These are phyloP conservation scores for Oceanodroma tethys DNA, from an alignment of 2,113 vertebrate species.

Conservation along the genomic window DNA sequence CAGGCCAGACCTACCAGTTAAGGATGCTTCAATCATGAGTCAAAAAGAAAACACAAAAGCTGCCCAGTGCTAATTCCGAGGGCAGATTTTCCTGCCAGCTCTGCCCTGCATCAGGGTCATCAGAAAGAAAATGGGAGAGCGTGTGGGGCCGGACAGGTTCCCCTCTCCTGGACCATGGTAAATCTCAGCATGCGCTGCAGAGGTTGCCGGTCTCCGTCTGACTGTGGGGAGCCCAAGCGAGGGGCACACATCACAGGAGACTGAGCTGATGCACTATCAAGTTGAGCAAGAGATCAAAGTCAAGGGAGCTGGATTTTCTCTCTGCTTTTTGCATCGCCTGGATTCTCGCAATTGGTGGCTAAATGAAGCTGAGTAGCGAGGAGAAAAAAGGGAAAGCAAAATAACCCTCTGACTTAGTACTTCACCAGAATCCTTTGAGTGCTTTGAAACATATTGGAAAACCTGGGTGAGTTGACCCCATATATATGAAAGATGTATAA, in stretches of 20 bases:
- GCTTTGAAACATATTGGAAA: background rate
- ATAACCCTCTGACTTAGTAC: background rate
- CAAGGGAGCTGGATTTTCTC: background rate
- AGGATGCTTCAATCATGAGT: background rate
- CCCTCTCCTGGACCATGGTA: background rate
- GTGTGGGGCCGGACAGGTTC: background rate
- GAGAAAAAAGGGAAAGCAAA: background rate
- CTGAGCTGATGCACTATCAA: background rate
- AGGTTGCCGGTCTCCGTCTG: fast-evolving
- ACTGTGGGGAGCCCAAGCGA: background rate
- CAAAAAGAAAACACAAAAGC: background rate
- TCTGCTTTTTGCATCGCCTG: background rate
- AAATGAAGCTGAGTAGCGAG: background rate
- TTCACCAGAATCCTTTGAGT: background rate
- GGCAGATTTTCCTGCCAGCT: background rate
- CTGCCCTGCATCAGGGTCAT: background rate
- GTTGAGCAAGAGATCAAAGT: conserved; percentile 39
- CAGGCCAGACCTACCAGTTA: background rate
- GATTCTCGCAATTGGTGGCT: background rate
- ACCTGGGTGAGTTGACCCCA: background rate
- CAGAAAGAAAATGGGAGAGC: background rate
- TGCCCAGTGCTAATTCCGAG: background rate
- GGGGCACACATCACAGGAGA: background rate
- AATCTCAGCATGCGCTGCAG: fast-evolving
- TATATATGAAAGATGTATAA: background rate